These are phyloP conservation scores for Adelges cooleyi DNA, from an alignment of 1,140 invertebrate species.

Conservation along the genomic window DNA sequence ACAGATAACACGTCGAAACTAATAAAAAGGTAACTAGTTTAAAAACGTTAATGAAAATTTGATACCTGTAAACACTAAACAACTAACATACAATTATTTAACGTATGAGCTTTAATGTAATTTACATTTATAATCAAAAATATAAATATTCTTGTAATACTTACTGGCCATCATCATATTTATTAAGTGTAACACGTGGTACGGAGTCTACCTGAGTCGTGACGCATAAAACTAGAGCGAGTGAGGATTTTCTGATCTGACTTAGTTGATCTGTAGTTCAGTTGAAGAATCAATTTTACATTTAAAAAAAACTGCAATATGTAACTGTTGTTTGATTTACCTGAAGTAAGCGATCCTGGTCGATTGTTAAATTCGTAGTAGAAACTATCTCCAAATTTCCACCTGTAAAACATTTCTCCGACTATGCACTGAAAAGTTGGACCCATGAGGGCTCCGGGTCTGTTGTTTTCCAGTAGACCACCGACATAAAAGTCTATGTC, in stretches of 20 bases:
- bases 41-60: too few relatives aligned
- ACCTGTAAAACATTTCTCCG: constrained; percentile 72
- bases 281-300: not conserved
- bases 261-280: constrained; percentile 65
- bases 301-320: not conserved
- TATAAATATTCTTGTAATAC: too few relatives aligned
- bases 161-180: too few relatives aligned
- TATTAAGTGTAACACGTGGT: too few relatives aligned
- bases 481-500: constrained; percentile 88
- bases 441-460: constrained; percentile 64
- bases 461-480: constrained; percentile 70
- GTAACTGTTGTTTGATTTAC: constrained; percentile 42
- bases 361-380: constrained; percentile 66
- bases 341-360: constrained; percentile 52
- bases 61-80: too few relatives aligned
- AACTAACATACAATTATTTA: too few relatives aligned
- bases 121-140: too few relatives aligned
- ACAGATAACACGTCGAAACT: too few relatives aligned
- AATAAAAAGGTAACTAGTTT: too few relatives aligned
- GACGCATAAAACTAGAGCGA: constrained; percentile 72
- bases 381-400: constrained; percentile 66
- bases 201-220: too few relatives aligned
- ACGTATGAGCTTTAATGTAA: too few relatives aligned
- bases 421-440: constrained; percentile 86
- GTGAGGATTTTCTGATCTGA: constrained; percentile 67